Evolutionary conservation across 2,113 vertebrate species (phyloP), one percentile per base, ranked within the genome.

Genomic region (Silurus asotus): DNA sequence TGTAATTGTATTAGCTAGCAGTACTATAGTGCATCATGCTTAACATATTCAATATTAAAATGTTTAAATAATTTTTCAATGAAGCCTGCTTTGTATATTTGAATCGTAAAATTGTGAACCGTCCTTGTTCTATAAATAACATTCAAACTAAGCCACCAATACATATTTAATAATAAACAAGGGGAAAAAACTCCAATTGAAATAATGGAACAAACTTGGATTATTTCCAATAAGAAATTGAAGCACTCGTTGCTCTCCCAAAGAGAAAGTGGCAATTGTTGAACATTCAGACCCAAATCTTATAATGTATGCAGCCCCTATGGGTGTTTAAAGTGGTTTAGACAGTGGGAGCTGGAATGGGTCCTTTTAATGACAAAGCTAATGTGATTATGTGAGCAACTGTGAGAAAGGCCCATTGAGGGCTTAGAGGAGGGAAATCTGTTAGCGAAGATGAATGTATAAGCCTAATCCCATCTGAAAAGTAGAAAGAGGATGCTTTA

Each of bases 341-440:
- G 96, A 95, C 96, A 94, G 94, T 95, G 95, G 96, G 94, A 94
- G 96, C 96, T 96, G 96, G 95, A 95, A 95, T 95, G 95, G 83
- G 93, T 95, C 95, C 95, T 97, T 97, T 97, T 97, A 97, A 97
- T 96, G 96, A 98, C 97, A 98, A 98, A 98, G 96, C 96, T 99
- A 99, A 99, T 98, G 98, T 98, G 98, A 98, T 99, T 98, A 98
- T 98, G 95, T 95, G 96, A 97, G 96, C 94, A 95, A 97, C 96
- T 96, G 97, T 96, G 96, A 97, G 96, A 97, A 94, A 92, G 95
- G 94, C 91, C 89, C 93, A 97, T 97, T 98, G 96, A 97, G 93
- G 95, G 96, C 95, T 98, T 97, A 97, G 95, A 91, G 91, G 90
- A 90, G 96, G 96, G 95, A 96, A 97, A 97, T 97, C 96, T 97